These are phyloP conservation scores for Hippocampus barbouri DNA, from an alignment of 2,113 vertebrate species.

Conservation along the genomic window DNA sequence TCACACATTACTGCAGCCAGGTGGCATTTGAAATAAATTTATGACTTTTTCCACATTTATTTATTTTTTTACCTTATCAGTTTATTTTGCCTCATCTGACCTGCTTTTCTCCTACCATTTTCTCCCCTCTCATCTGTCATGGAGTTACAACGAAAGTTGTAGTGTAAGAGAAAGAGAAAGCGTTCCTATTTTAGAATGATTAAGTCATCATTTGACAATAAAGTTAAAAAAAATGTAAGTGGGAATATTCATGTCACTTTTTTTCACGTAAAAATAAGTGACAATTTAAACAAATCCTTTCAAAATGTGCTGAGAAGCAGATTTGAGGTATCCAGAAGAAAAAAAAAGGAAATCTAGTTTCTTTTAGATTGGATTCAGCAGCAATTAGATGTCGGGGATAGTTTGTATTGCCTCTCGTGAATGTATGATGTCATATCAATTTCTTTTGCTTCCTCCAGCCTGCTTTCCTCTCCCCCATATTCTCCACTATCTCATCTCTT, in stretches of 20 bases:
- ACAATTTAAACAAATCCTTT: too few relatives aligned
- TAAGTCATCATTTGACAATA: neutral
- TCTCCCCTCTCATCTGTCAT: neutral
- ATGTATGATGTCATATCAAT: slow-evolving; percentile 23
- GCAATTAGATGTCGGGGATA: slow-evolving; percentile 17
- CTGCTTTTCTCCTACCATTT: neutral
- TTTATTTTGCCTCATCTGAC: neutral
- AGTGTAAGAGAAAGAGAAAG: neutral
- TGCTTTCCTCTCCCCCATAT: slow-evolving; percentile 17
- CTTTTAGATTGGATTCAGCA: slow-evolving; percentile 31
- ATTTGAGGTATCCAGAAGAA: too few relatives aligned
- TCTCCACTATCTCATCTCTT: slow-evolving; percentile 21
- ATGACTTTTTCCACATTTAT: neutral
- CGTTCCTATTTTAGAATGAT: neutral
- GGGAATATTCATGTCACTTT: too few relatives aligned
- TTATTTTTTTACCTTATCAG: neutral
- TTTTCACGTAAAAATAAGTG: too few relatives aligned
- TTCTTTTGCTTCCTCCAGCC: slow-evolving; percentile 11
- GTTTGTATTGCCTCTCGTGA: slow-evolving; percentile 31
- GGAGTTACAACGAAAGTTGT: neutral
- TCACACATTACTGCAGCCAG: neutral
- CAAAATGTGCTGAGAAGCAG: too few relatives aligned
- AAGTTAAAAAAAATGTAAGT: too few relatives aligned
- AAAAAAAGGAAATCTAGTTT: neutral
- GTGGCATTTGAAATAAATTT: neutral